phyloP scores from a whole-genome alignment of 2,797 vertebrate species.

The Chloroceryle amazona region DNA sequence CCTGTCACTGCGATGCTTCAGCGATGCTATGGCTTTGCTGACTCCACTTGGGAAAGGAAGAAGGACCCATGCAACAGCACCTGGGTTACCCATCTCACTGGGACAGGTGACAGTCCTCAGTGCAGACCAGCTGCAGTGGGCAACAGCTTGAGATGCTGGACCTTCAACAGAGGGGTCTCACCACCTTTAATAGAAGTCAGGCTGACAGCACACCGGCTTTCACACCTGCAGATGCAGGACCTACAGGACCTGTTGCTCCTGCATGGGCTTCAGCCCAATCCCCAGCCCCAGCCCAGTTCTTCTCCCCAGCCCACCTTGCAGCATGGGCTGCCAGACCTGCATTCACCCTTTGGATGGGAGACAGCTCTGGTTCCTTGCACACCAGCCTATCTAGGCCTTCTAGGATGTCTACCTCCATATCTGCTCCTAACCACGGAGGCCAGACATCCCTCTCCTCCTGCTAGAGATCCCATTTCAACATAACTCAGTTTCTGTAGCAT shows the following conservation, averaged over 20 bases:
- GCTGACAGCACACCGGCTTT: not conserved
- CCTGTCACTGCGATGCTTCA: not conserved
- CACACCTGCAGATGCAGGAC: not conserved
- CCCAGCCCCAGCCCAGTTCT: not conserved
- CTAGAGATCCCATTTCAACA: not conserved
- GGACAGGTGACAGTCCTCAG: fast-evolving
- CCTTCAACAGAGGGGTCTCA: fast-evolving
- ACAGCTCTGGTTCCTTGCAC: not conserved
- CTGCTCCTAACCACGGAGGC: fast-evolving
- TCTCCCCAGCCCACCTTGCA: not conserved
- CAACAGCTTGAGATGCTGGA: not conserved
- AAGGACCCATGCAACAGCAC: not conserved
- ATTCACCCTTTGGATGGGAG: fast-evolving
- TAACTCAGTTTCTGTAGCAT: not conserved
- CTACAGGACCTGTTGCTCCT: not conserved
- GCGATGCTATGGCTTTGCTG: not conserved
- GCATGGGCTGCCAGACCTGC: not conserved
- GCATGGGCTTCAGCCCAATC: not conserved
- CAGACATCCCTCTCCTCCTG: not conserved
- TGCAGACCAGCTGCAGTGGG: not conserved
- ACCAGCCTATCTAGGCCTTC: not conserved
- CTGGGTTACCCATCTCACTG: not conserved
- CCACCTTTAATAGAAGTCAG: not conserved
- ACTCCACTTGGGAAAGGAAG: not conserved
- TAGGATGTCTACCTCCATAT: not conserved